Conservation (phyloP, 2,113 vertebrate species). For the Platysternon megacephalum region DNA sequence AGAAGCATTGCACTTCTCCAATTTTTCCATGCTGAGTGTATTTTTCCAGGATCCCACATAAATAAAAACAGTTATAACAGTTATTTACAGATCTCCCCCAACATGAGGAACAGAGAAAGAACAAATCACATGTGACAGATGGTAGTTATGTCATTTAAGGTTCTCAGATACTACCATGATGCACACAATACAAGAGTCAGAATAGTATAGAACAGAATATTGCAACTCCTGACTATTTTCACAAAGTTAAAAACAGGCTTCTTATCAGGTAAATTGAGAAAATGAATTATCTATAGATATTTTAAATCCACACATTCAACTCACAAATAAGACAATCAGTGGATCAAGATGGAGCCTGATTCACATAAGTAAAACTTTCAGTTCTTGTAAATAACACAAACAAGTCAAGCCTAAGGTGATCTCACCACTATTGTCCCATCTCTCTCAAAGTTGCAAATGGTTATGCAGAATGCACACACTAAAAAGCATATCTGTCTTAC, state of each 20-base stretch:
- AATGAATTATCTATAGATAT: neutral
- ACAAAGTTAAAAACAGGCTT: neutral
- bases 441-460: constrained; percentile 25
- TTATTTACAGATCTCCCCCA: neutral
- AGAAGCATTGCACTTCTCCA: neutral
- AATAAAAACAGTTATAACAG: neutral
- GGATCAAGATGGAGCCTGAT: neutral
- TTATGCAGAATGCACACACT: constrained; percentile 29
- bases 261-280: neutral
- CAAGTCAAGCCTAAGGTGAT: neutral
- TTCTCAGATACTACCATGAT: neutral
- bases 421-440: neutral
- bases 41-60: neutral
- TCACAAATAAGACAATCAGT: neutral
- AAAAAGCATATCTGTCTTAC: constrained; percentile 10
- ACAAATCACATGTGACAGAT: neutral
- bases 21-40: neutral
- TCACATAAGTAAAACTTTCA: neutral
- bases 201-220: neutral
- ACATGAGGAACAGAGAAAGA: neutral
- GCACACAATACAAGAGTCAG: neutral
- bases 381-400: neutral
- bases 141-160: neutral
- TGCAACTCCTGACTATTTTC: neutral
- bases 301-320: neutral